Evolutionary conservation across 2,113 vertebrate species (phyloP), one percentile per base, ranked within the genome.

Genomic region (Picathartes gymnocephalus): DNA sequence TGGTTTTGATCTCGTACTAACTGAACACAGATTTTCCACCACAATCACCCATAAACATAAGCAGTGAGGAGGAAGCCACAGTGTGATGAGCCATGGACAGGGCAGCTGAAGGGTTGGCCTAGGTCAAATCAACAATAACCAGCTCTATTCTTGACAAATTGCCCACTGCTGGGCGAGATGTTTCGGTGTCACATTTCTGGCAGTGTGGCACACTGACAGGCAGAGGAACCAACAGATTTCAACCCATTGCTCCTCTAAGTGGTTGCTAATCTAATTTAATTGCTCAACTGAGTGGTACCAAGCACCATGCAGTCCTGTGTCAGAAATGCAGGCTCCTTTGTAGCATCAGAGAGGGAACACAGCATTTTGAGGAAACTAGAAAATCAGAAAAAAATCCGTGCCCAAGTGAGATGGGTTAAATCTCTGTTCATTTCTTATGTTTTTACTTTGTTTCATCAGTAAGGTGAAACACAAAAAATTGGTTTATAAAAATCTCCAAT

Each of bases 41-140:
- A 45, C 28, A 50, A 24, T 60, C 58, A 61, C 25, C 37, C 25
- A 18, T 13, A 23, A 91, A 53, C 5, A 31, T 7, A 25, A 20
- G 50, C 17, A 74, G 15, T 25, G 54, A 62, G 54, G 30, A 80
- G 42, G 35, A 82, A 73, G 9, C 16, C 42, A 28, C 16, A 20
- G 42, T 0, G 0, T 31, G 48, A 69, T 3, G 7, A 65, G 28
- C 37, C 42, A 27, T 2, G 24, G 40, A 56, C 23, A 53, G 4
- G 8, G 16, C 64, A 64, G 14, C 37, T 64, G 51, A 76, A 51
- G 35, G 50, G 30, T 1, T 77, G 42, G 30, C 22, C 39, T 3
- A 48, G 33, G 45, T 51, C 60, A 92, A 57, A 57, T 33, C 25
- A 72, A 58, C 42, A 86, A 37, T 12, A 86, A n/a, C 31, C 16